These are phyloP conservation scores for Trichogramma pretiosum DNA, from an alignment of 1,140 invertebrate species.

Conservation along the genomic window DNA sequence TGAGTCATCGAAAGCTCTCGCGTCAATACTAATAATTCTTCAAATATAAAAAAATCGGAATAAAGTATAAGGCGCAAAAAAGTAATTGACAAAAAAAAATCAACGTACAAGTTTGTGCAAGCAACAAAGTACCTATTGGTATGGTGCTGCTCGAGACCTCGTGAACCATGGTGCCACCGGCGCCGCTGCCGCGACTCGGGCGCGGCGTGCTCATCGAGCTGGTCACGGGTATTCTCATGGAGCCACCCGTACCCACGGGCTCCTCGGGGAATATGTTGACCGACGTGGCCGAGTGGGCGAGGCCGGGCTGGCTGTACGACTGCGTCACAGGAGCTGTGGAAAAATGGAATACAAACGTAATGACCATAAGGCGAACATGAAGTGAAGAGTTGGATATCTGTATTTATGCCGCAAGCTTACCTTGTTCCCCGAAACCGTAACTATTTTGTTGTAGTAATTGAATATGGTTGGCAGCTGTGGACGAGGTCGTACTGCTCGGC, in stretches of 20 bases:
- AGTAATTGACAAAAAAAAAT: no score
- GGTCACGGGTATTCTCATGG: slow-evolving; percentile 17
- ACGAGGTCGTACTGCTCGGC: slow-evolving; percentile 16
- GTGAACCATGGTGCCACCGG: slow-evolving; percentile 13
- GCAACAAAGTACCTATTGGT: slow-evolving; percentile 14
- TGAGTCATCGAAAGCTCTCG: no score
- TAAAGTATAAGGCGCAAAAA: no score
- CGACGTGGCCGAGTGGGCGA: slow-evolving; percentile 15
- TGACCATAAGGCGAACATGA: background rate
- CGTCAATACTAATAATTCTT: no score
- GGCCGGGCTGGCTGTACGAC: slow-evolving; percentile 11
- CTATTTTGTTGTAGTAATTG: slow-evolving; percentile 14
- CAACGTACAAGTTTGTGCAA: no score
- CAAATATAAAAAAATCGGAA: no score
- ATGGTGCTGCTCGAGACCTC: slow-evolving; percentile 12
- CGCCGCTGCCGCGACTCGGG: slow-evolving; percentile 13
- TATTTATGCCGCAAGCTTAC: no score
- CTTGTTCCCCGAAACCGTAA: slow-evolving; percentile 15
- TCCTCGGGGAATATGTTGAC: slow-evolving; percentile 16
- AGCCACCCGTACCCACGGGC: slow-evolving; percentile 1
- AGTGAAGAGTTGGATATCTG: background rate
- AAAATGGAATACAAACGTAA: no score
- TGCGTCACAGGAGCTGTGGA: slow-evolving; percentile 9
- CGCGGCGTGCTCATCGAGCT: slow-evolving; percentile 16
- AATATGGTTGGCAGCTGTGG: slow-evolving; percentile 8